These are phyloP conservation scores for Pseudopleuronectes americanus DNA, from an alignment of 2,797 vertebrate species.

Conservation along the genomic window DNA sequence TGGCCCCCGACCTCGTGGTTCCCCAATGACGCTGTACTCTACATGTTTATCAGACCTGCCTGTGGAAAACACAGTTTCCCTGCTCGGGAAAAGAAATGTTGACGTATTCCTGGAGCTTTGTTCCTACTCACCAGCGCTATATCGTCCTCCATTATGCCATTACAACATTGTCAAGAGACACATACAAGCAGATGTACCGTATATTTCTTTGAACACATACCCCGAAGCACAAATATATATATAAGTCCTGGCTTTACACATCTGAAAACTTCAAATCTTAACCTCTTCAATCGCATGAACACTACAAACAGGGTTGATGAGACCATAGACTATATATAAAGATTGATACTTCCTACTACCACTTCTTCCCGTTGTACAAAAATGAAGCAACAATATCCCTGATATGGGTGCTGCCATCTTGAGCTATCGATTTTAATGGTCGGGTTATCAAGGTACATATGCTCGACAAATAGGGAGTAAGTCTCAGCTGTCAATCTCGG, in stretches of 20 bases:
- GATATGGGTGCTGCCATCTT: too few species aligned
- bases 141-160: constrained; percentile 11
- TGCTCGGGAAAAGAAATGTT: constrained; percentile 10
- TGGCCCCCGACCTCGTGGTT: constrained; percentile 15
- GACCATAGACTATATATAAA: too few species aligned
- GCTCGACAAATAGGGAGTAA: too few species aligned
- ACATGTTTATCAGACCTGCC: constrained; percentile 44
- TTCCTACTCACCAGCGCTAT: constrained; percentile 4
- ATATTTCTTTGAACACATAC: neutral
- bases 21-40: neutral
- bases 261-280: neutral
- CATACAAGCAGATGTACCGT: neutral
- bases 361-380: too few species aligned
- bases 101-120: constrained; percentile 6
- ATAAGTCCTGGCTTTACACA: neutral
- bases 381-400: too few species aligned
- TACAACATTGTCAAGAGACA: neutral
- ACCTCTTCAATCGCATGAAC: neutral
- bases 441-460: too few species aligned
- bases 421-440: too few species aligned
- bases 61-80: constrained; percentile 26
- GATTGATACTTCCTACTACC: too few species aligned
- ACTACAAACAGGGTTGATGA: neutral
- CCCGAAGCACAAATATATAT: constrained; percentile 1
- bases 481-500: too few species aligned